Evolutionary conservation across 2,797 vertebrate species (phyloP).

Genomic region (Rhynchotus rufescens): DNA sequence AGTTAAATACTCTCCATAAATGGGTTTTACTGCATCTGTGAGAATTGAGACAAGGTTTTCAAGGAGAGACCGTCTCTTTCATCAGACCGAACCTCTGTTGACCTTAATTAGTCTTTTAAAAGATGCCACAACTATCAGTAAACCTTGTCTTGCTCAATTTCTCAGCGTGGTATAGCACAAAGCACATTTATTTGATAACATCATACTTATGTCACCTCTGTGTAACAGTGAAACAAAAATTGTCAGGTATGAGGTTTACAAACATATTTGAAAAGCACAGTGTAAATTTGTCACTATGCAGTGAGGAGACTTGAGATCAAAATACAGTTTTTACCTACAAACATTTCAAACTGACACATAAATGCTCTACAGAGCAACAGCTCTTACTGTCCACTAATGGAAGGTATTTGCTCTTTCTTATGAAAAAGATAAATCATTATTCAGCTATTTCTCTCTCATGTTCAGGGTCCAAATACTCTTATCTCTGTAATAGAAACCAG

Average conservation of each 20-base stretch:
- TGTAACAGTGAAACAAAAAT: neutral
- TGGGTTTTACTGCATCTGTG: neutral
- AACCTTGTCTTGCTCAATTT: neutral
- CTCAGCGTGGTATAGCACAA: neutral
- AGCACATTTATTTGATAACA: neutral
- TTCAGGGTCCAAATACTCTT: slow-evolving; percentile 23
- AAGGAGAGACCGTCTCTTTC: neutral
- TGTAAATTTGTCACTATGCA: neutral
- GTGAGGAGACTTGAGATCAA: slow-evolving; percentile 20
- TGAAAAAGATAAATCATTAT: slow-evolving; percentile 22
- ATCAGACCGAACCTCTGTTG: neutral
- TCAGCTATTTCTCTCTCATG: neutral
- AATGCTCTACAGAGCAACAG: slow-evolving; percentile 5
- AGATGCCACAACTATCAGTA: neutral
- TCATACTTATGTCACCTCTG: neutral
- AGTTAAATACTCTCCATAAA: neutral
- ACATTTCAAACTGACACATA: neutral
- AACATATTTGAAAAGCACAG: slow-evolving; percentile 16
- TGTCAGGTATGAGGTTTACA: neutral
- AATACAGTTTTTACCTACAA: slow-evolving; percentile 20
- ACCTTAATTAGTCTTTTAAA: slow-evolving; percentile 9
- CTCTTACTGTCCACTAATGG: slow-evolving; percentile 24
- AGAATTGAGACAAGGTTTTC: neutral
- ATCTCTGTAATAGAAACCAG: slow-evolving; percentile 12
- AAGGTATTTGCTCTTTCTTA: slow-evolving; percentile 37